Percentiles rank a stretch among this genome's conserved stretches.
These are phyloP conservation scores for Neoniphon sammara DNA, from an alignment of 2,797 vertebrate genomes.

Conservation along the genomic window DNA sequence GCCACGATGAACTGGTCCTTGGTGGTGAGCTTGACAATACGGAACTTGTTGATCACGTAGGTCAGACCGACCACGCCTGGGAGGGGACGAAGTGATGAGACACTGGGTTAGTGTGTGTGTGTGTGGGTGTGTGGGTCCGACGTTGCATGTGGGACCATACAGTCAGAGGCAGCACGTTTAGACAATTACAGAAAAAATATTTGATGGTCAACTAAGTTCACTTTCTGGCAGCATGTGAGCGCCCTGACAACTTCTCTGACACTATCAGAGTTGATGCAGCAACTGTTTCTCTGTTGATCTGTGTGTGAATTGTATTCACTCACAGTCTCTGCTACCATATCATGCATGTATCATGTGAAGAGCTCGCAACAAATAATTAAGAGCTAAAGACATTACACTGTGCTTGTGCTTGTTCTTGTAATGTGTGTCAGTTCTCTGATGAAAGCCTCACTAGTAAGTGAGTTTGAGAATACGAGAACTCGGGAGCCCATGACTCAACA, in stretches of 20 bases:
- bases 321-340: conserved; percentile 10
- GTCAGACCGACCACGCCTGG: conserved; percentile 94
- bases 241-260: no score
- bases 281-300: no score
- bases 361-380: neutral
- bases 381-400: no score
- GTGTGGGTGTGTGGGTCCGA: neutral
- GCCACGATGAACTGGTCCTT: conserved; percentile 99
- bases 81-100: neutral
- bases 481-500: neutral
- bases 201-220: no score
- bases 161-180: no score
- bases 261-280: no score
- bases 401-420: neutral
- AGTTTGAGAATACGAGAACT: neutral
- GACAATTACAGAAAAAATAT: no score
- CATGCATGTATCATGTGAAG: no score
- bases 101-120: neutral
- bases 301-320: neutral
- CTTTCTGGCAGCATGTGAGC: no score
- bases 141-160: no score
- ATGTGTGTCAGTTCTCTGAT: neutral
- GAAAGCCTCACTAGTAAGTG: neutral
- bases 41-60: conserved; percentile 96
- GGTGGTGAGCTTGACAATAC: conserved; percentile 95